Conservation (phyloP, 1,140 invertebrate species). For the Caerostris extrusa region DNA sequence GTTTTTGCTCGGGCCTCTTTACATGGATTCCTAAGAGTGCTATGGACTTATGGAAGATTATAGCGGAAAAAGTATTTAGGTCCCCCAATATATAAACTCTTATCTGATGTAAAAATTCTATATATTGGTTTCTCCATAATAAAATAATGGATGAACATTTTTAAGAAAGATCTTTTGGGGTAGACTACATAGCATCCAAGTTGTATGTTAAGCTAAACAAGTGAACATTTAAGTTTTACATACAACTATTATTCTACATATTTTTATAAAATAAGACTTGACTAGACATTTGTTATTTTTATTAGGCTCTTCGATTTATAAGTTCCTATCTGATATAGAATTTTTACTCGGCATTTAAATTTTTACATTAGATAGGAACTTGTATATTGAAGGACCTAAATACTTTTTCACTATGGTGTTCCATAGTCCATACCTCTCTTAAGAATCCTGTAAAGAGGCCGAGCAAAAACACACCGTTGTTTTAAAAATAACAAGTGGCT, state of each 20-base stretch:
- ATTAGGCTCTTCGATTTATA: neutral
- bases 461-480: neutral
- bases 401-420: too few species aligned
- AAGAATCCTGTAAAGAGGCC: neutral
- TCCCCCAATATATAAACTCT: neutral
- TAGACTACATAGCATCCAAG: too few species aligned
- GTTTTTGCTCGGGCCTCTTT: neutral
- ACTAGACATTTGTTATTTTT: constrained; percentile 16
- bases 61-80: too few species aligned
- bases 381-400: neutral
- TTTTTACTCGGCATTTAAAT: neutral
- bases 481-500: constrained; percentile 9
- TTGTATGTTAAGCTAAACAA: too few species aligned
- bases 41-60: too few species aligned
- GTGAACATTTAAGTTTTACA: too few species aligned
- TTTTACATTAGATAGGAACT: neutral
- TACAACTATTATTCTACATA: too few species aligned
- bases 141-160: neutral
- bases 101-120: neutral
- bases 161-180: too few species aligned
- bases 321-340: neutral
- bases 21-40: neutral
- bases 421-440: too few species aligned
- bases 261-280: neutral
- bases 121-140: neutral